Percentiles rank a stretch among this genome's conserved stretches.
phyloP scores from a whole-genome alignment of 2,113 vertebrate genomes.

The Psittacula cyanocephala region DNA sequence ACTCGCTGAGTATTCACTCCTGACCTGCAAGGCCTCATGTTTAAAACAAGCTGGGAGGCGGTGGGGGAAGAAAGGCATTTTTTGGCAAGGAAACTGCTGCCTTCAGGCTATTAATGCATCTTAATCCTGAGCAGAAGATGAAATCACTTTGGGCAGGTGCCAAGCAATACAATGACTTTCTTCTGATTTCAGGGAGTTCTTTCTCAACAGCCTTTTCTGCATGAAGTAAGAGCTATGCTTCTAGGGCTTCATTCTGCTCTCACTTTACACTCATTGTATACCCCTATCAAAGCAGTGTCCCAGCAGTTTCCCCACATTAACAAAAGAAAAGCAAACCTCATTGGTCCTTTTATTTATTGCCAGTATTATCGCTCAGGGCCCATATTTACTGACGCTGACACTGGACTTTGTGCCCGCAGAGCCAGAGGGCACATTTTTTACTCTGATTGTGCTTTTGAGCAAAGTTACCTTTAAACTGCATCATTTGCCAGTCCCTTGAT shows the following conservation, averaged over 20 bases:
- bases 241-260: background rate
- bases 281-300: background rate
- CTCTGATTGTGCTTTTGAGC: conserved; percentile 3
- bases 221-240: background rate
- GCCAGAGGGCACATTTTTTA: background rate
- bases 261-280: background rate
- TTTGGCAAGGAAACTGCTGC: conserved; percentile 57
- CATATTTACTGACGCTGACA: background rate
- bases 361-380: background rate
- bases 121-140: conserved; percentile 72
- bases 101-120: conserved; percentile 62
- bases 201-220: conserved; percentile 14
- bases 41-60: conserved; percentile 13
- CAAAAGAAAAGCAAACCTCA: background rate
- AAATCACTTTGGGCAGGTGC: conserved; percentile 71
- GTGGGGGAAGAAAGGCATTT: conserved; percentile 18
- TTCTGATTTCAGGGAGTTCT: conserved; percentile 41
- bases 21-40: conserved; percentile 24
- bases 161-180: conserved; percentile 72
- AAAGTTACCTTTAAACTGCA: background rate
- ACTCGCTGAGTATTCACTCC: conserved; percentile 31
- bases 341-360: background rate
- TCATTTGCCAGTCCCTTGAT: background rate
- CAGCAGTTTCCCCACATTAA: background rate
- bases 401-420: background rate